Conservation (phyloP, 2,797 vertebrate species). For the Helarctos malayanus region DNA sequence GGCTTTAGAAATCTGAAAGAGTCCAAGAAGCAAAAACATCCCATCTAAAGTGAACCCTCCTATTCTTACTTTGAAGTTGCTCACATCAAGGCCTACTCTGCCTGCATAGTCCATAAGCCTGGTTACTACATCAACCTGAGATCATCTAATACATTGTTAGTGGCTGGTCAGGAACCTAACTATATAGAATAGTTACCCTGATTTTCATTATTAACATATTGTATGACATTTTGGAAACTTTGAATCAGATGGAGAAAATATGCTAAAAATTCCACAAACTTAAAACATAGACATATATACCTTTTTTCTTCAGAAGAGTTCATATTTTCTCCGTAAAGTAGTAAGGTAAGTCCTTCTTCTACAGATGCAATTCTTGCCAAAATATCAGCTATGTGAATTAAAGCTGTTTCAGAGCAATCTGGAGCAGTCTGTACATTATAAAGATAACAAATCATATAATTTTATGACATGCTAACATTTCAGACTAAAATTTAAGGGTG, state of each 20-base stretch:
- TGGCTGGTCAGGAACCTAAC: not conserved
- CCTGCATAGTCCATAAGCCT: not conserved
- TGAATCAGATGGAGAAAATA: not conserved
- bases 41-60: not conserved
- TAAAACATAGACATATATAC: conserved; percentile 87
- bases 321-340: conserved; percentile 93
- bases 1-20: not conserved
- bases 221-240: not conserved
- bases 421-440: conserved; percentile 88
- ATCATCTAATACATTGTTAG: not conserved
- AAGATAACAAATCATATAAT: conserved; percentile 11
- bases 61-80: not conserved
- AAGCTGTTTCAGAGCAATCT: conserved; percentile 91
- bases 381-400: conserved; percentile 94
- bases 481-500: conserved; percentile 14
- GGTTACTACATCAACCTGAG: not conserved
- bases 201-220: not conserved
- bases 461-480: conserved; percentile 2
- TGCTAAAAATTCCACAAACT: conserved; percentile 24
- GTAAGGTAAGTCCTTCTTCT: conserved; percentile 93
- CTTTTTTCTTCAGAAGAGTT: conserved; percentile 88
- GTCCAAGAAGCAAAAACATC: not conserved
- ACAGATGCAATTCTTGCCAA: conserved; percentile 94
- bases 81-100: not conserved
- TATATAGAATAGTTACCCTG: not conserved